Base-by-base conservation (phyloP, 2,797 vertebrate species). In the Botia kubotai region DNA sequence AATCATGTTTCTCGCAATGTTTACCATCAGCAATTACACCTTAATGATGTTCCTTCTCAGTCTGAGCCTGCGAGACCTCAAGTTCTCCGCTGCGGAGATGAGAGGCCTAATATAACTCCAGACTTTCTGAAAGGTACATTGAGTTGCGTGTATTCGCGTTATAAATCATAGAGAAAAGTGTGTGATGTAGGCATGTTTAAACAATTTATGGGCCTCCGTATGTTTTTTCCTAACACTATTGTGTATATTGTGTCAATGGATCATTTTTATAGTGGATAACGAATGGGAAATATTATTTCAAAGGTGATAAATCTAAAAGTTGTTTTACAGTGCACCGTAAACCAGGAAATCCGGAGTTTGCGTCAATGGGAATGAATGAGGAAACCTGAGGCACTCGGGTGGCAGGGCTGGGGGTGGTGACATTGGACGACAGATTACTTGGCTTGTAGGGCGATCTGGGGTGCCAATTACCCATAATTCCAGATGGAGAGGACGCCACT, bases 131-230 rank as follows among this genome's bases (percentile, higher is more conserved):
- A 72, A 84, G 70, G 39, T 80, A 67, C 46, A 62, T 69, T 17
- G 69, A 33, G 58, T 87, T 85, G 81, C 83, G 83, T 87, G 86
- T 79, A 66, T 83, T 82, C 4, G 26, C 63, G 77, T 80, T 57
- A 83, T 87, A 85, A 85, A 85, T 85, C 84, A 84, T 39, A 33
- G 77, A 63, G 65, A 80, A 39, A 80, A 80, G 52, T 78, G 82
- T 82, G 81, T 72, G 69, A 85, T 29, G 63, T 52, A 78, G 65
- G 73, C 73, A 57, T 82, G 79, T 87, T 85, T 85, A 85, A 85
- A 87, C 84, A 85, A 43, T 83, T 85, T 81, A 62, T 67, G 72
- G 74, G n/a, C 69, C 52, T 63, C 62, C 29, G 39, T 53, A 29
- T 78, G 80, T 83, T 72, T 80, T 81, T 77, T 82, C 53, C 76